A percentile compares a stretch with the other conserved stretches of the same genome.
Evolutionary conservation across 1,140 invertebrate species (phyloP).

Genomic region (Papilio aristodemus): DNA sequence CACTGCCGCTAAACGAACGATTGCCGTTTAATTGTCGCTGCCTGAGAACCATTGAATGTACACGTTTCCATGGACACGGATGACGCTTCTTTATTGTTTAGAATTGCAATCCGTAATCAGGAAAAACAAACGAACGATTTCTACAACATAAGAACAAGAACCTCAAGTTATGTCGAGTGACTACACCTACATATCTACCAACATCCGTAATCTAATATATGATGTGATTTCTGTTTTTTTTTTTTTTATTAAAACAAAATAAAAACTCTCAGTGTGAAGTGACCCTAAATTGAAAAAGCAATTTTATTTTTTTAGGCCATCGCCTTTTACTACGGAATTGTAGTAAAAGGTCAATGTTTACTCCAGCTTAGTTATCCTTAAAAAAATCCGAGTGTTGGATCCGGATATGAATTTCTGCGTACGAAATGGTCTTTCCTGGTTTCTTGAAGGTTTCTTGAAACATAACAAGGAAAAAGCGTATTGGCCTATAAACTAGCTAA

Average conservation of each 20-base stretch:
- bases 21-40: conserved; percentile 17
- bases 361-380: background rate
- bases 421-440: too few species aligned
- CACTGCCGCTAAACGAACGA: conserved; percentile 26
- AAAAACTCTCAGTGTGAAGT: background rate
- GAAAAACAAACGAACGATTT: background rate
- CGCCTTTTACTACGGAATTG: conserved; percentile 4
- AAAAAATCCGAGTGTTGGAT: too few species aligned
- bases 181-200: background rate
- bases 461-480: too few species aligned
- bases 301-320: background rate
- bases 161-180: background rate
- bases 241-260: too few species aligned
- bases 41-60: background rate
- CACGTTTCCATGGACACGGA: background rate
- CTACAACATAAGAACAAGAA: background rate
- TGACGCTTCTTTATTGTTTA: too few species aligned
- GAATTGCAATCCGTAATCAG: background rate
- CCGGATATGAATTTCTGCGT: too few species aligned
- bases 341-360: background rate
- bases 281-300: background rate
- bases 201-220: background rate
- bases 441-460: too few species aligned
- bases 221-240: background rate
- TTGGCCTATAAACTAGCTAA: too few species aligned